Evolutionary conservation across 2,797 vertebrate genomes (phyloP).

Genomic region (Syngnathus acus): DNA sequence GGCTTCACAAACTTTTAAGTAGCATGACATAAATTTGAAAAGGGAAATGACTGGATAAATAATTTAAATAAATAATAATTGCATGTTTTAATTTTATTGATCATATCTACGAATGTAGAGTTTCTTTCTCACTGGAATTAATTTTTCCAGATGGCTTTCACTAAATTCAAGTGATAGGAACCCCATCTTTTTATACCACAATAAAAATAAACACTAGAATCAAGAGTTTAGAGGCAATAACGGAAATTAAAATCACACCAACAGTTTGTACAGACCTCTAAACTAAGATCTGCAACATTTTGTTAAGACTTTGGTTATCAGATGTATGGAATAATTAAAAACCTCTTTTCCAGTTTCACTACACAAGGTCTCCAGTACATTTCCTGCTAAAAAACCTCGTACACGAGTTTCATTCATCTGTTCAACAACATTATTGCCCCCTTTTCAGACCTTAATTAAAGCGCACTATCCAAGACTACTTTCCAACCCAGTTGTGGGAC

Average conservation of each 20-base stretch:
- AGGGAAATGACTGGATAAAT: slow-evolving; percentile 26
- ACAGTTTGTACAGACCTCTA: slow-evolving; percentile 91
- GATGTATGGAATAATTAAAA: not conserved
- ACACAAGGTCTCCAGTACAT: not conserved
- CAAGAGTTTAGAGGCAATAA: slow-evolving; percentile 88
- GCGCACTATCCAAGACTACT: slow-evolving; percentile 80
- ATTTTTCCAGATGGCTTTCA: not conserved
- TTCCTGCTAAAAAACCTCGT: slow-evolving; percentile 15
- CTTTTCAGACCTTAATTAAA: slow-evolving; percentile 91
- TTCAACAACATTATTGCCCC: slow-evolving; percentile 55
- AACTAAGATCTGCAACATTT: slow-evolving; percentile 16
- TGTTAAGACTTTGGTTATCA: not conserved
- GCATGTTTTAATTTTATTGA: slow-evolving; percentile 49
- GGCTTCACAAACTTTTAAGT: slow-evolving; percentile 17
- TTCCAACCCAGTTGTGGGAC: slow-evolving; percentile 83
- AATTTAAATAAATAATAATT: too few relatives aligned
- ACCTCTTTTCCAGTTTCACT: not conserved
- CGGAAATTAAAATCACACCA: slow-evolving; percentile 89
- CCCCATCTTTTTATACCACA: slow-evolving; percentile 77
- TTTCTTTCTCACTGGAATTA: not conserved
- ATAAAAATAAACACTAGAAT: slow-evolving; percentile 94
- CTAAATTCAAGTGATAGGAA: not conserved
- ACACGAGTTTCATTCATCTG: slow-evolving; percentile 28
- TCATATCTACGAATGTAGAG: slow-evolving; percentile 65
- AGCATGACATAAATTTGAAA: slow-evolving; percentile 19